phyloP scores from a whole-genome alignment of 2,797 vertebrate species.

The Macropodus opercularis region DNA sequence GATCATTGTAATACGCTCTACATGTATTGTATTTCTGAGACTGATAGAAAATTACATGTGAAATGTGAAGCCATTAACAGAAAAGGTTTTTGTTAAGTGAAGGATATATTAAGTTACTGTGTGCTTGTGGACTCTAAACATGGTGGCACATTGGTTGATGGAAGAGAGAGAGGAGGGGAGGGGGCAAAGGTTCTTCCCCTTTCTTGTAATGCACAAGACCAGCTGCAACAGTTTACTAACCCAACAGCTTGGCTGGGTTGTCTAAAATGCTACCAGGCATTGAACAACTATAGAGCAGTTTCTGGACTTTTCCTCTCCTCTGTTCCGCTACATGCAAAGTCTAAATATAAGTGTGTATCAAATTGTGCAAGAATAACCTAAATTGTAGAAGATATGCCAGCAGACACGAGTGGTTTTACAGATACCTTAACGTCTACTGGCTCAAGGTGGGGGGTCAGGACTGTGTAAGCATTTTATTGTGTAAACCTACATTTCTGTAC shows the following conservation, averaged over 20 bases:
- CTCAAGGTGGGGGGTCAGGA: constrained; percentile 59
- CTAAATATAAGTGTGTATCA: constrained; percentile 77
- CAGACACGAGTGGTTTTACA: constrained; percentile 72
- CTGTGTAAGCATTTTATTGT: constrained; percentile 39
- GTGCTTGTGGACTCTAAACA: constrained; percentile 33
- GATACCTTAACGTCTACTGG: constrained; percentile 77
- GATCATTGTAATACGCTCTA: too few species aligned
- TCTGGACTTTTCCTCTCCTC: constrained; percentile 62
- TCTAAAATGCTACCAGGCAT: constrained; percentile 79
- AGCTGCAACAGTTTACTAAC: constrained; percentile 83
- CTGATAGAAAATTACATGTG: too few species aligned
- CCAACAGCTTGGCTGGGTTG: constrained; percentile 76
- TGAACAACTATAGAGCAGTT: constrained; percentile 66
- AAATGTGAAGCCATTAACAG: too few species aligned
- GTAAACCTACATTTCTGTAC: constrained; percentile 51
- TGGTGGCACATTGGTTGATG: constrained; percentile 11
- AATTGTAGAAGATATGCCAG: constrained; percentile 72
- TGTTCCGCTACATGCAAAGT: constrained; percentile 67
- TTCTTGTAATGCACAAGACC: constrained; percentile 69
- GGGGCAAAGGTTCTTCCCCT: constrained; percentile 53
- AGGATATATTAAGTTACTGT: constrained; percentile 26
- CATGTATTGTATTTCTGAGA: too few species aligned
- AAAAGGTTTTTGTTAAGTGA: constrained; percentile 11
- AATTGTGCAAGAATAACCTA: constrained; percentile 74
- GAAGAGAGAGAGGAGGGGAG: constrained; percentile 32